Conservation (phyloP, 2,888 invertebrate species). For the Hypena proboscidalis region DNA sequence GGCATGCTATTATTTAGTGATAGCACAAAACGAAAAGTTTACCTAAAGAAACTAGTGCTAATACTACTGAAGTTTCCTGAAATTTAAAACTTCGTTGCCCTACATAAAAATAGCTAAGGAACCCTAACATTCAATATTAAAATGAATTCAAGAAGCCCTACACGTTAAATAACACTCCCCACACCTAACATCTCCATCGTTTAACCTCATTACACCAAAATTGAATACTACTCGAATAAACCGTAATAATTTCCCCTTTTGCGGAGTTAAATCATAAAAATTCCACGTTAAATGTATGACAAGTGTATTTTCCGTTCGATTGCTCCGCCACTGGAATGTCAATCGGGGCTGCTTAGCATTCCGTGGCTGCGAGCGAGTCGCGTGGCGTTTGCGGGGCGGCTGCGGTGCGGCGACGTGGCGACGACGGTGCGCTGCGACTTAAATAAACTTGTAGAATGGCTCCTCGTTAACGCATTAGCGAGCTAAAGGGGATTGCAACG, state of each 20-base stretch:
- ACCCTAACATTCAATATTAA: too few species aligned
- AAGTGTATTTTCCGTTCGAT: constrained; percentile 80
- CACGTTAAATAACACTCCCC: constrained; percentile 17
- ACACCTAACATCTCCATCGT: constrained; percentile 9
- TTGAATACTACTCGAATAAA: constrained; percentile 29
- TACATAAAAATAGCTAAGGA: too few species aligned
- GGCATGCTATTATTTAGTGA: too few species aligned
- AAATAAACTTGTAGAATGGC: constrained; percentile 60
- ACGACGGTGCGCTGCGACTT: constrained; percentile 16
- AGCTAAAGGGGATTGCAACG: constrained; percentile 39
- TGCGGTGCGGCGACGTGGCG: constrained; percentile 17
- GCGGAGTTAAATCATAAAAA: constrained; percentile 61
- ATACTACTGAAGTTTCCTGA: too few species aligned
- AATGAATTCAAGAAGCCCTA: constrained; percentile 1
- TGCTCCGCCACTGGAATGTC: constrained; percentile 68
- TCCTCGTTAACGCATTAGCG: constrained; percentile 69
- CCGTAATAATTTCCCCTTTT: constrained; percentile 42
- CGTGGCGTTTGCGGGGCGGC: constrained; percentile 22
- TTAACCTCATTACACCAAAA: constrained; percentile 30
- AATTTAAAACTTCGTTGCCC: too few species aligned
- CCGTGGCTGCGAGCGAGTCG: constrained; percentile 39
- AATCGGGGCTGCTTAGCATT: constrained; percentile 61
- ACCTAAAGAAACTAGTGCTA: too few species aligned
- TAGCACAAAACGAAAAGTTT: too few species aligned
- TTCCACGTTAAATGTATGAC: constrained; percentile 73